Percentiles rank a stretch among this genome's conserved stretches.
phyloP scores from a whole-genome alignment of 2,888 invertebrate species.

The Neoaliturus tenellus region DNA sequence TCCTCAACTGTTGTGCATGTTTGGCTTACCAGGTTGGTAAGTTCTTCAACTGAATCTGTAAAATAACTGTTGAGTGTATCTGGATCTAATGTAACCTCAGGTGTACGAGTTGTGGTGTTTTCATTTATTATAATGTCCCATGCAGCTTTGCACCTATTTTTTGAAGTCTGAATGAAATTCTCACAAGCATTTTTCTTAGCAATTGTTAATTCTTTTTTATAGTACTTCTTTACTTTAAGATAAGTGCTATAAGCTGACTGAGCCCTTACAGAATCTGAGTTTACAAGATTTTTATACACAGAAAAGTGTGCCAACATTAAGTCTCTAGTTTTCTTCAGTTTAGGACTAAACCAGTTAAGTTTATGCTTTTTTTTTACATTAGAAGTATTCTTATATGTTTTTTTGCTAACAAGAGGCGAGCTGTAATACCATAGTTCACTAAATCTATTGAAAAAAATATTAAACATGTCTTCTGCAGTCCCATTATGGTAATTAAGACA shows the following conservation, averaged over 20 bases:
- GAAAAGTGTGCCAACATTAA: not conserved
- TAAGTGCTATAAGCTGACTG: not conserved
- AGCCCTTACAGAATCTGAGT: not conserved
- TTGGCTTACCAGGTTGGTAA: not conserved
- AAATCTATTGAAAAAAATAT: no score
- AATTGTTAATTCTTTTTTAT: not conserved
- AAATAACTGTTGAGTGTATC: not conserved
- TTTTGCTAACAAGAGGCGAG: no score
- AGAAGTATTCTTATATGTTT: no score
- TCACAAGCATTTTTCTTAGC: not conserved
- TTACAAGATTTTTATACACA: not conserved
- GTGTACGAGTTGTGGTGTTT: not conserved
- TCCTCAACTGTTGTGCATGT: not conserved
- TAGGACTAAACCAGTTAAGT: not conserved
- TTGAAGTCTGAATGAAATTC: not conserved
- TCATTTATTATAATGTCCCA: conserved; percentile 6
- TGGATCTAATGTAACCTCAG: not conserved
- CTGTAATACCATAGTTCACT: no score
- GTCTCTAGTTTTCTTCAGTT: not conserved
- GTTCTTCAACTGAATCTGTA: not conserved
- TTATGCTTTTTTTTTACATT: no score
- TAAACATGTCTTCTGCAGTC: no score
- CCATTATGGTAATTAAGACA: no score
- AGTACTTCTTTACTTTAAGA: not conserved
- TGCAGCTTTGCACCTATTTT: conserved; percentile 17